Conservation (phyloP, 2,113 vertebrate genomes). For the Indicator maculatus region DNA sequence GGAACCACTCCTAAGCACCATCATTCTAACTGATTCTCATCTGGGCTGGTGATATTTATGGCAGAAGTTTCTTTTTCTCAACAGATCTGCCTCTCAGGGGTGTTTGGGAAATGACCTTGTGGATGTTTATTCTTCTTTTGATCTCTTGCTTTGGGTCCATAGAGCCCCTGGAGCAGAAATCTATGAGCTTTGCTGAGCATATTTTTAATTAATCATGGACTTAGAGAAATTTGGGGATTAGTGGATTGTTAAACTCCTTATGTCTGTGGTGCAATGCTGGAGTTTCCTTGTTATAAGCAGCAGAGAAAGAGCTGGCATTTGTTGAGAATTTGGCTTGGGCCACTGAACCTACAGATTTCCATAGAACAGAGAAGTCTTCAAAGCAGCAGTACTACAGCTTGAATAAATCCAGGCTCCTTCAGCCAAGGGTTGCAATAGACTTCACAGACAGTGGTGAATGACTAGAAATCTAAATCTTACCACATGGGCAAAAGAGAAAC, state of each 20-base stretch:
- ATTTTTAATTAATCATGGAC: slow-evolving; percentile 47
- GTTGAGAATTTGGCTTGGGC: background rate
- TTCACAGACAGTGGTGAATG: background rate
- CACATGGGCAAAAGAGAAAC: background rate
- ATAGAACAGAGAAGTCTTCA: background rate
- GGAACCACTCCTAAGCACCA: background rate
- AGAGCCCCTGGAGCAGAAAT: slow-evolving; percentile 1
- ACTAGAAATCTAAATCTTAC: background rate
- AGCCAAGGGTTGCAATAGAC: background rate
- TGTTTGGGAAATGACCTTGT: background rate
- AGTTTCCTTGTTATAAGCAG: background rate
- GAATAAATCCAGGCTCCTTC: background rate
- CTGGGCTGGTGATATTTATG: background rate
- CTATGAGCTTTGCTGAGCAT: slow-evolving; percentile 4
- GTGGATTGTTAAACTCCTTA: background rate
- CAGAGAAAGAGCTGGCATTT: background rate
- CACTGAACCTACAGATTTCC: background rate
- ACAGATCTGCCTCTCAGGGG: background rate
- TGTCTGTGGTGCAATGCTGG: slow-evolving; percentile 1
- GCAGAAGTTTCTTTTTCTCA: background rate
- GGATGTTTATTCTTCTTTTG: slow-evolving; percentile 5
- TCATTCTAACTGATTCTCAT: background rate
- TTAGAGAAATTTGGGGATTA: slow-evolving; percentile 43
- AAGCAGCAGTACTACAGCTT: background rate
- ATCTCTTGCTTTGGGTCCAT: slow-evolving; percentile 3